Evolutionary conservation across 2,888 invertebrate genomes (phyloP), one percentile per base, ranked within the genome.

Genomic region (Julus scandinavius): DNA sequence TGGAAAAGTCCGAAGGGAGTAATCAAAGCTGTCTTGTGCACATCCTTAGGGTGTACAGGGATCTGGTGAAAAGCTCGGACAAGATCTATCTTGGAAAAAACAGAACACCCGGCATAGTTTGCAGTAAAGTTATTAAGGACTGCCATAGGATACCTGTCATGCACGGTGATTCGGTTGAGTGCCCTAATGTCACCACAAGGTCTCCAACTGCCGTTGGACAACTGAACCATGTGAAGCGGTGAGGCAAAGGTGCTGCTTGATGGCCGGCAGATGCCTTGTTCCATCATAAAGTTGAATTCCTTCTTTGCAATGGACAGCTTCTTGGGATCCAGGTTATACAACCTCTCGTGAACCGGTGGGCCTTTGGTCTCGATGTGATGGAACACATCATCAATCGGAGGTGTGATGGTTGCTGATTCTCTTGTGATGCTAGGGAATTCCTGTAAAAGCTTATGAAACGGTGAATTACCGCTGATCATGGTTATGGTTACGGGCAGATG

Each of bases 1-100:
- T 90, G 89, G 15, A 85, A 85, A 1, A 85, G 4, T 5, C 54
- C 17, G 15, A 54, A 54, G 4, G 54, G 54, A 15, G 54, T 54
- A 17, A 29, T 1, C 54, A 17, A 1, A 29, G 29, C 29, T 15
- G 54, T 54, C 15, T 54, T 54, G 54, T 54, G 54, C 15, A 54
- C 54, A 54, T 54, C 54, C 54, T 17, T 15, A 1, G 15, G 15
- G 4, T 15, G 15, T 15, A 54, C 54, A 15, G 54, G 15, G 3
- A 54, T 13, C 3, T 54, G 54, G 15, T 54, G 15, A 17, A 54
- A 54, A 0, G 13, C 54, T 15, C 15, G 1, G 54, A 54, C 54
- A 11, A 54, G 15, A 15, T 54, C n/a, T 13, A 54, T 54, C 17
- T 54, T 13, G 15, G 15, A 17, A 54, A 54, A 17, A 54, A 29